Base-by-base conservation (phyloP, 1,140 invertebrate genomes). In the Aphaenogaster ashmeadi region DNA sequence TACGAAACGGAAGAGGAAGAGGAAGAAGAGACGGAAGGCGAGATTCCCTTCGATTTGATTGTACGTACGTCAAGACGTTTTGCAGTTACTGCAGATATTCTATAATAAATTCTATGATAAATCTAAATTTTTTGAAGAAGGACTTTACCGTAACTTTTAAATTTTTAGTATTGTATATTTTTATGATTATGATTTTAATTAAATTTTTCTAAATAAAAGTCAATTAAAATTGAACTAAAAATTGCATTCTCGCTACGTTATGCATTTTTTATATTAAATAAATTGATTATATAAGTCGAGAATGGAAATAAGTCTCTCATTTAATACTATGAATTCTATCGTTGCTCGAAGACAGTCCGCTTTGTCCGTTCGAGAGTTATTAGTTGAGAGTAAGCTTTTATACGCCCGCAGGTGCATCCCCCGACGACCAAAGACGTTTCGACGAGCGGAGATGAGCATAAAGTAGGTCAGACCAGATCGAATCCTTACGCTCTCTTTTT, bases 401-500 rank as follows among this genome's bases (percentile, higher is more conserved):
- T 86, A 84, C 81, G 86, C 54, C 38, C 77, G 71, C 64, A 94
- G 94, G 94, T 94, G 66, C 91, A 94, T 72, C 93, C 93, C 41
- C 87, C 93, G 84, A 91, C 93, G 3, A 8, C 18, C 71, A 60
- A 47, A 79, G 79, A 87, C 77, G 71, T 83, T 78, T 58, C 62
- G 38, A 86, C 56, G 18, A 50, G 8, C 38, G 44, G 52, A 75
- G 67, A 47, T 44, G 58, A 80, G 38, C 60, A 72, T 56, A 21
- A 92, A 79, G 8, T 77, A 44, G 62, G 47, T 88, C 88, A 64
- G 44, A 83, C 38, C 64, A 83, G 60, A 67, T 87, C 77, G 54
- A 95, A 93, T 91, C 94, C 94, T 58, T 95, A 94, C 83, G 89
- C 88, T 62, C 66, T 92, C 41, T 95, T 95, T 79, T 58, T 94